Conservation (phyloP, 1,140 invertebrate species). For the Hestina assimilis region DNA sequence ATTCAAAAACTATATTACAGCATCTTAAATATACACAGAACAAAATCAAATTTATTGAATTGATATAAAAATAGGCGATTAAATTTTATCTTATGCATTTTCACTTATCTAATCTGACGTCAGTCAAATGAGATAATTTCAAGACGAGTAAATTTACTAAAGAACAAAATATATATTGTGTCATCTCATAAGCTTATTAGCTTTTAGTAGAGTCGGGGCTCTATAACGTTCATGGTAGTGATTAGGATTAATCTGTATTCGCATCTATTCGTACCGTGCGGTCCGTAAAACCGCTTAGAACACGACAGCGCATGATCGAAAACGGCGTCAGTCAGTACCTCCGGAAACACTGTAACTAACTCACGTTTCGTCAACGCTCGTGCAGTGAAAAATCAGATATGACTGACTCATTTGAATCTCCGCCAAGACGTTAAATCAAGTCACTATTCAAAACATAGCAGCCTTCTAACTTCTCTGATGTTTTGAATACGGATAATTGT, state of each 20-base stretch:
- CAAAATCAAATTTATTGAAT: too few relatives aligned
- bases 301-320: conserved; percentile 64
- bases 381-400: conserved; percentile 35
- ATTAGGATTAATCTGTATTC: conserved; percentile 35
- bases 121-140: too few relatives aligned
- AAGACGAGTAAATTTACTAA: too few relatives aligned
- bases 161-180: too few relatives aligned
- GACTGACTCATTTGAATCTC: conserved; percentile 41
- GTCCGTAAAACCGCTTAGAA: conserved; percentile 20
- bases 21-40: too few relatives aligned
- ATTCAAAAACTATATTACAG: too few relatives aligned
- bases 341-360: conserved; percentile 28
- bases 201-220: conserved; percentile 7
- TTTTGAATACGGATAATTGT: conserved; percentile 21
- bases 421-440: conserved; percentile 23
- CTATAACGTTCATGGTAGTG: conserved; percentile 39
- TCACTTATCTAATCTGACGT: too few relatives aligned
- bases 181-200: too few relatives aligned
- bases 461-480: conserved; percentile 11
- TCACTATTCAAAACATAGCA: conserved; percentile 7
- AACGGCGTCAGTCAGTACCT: conserved; percentile 48
- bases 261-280: conserved; percentile 10
- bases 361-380: conserved; percentile 30
- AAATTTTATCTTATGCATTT: too few relatives aligned
- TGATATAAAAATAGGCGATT: too few relatives aligned